A percentile compares a stretch with the other conserved stretches of the same genome.
Evolutionary conservation across 2,888 invertebrate genomes (phyloP).

Genomic region (Leucoptera coffeella): DNA sequence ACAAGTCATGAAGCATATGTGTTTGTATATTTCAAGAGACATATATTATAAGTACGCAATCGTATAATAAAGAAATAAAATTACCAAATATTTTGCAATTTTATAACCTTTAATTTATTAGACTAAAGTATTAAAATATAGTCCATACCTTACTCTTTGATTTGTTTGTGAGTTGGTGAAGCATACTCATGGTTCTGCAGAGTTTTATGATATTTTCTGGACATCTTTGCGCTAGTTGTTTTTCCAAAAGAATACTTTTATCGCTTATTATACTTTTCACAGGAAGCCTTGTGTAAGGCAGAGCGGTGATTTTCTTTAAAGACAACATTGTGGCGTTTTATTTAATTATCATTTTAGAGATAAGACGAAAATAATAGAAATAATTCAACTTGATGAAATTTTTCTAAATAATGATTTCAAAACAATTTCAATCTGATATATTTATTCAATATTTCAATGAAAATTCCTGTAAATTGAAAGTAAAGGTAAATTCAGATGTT

Average conservation of each 20-base stretch:
- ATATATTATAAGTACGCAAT: no score
- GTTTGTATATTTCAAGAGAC: no score
- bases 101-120: no score
- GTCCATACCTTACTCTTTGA: no score
- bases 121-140: no score
- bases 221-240: constrained; percentile 17
- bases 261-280: constrained; percentile 14
- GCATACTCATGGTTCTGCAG: constrained; percentile 24
- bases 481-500: no score
- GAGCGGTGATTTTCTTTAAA: constrained; percentile 27
- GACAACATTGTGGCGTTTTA: constrained; percentile 18
- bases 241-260: constrained; percentile 12
- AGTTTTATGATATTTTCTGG: constrained; percentile 16
- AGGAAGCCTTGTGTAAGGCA: no score
- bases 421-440: no score
- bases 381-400: background rate
- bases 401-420: background rate
- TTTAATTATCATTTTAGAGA: background rate
- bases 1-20: no score
- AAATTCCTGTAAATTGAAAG: background rate
- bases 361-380: no score
- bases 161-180: constrained; percentile 23
- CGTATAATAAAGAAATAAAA: constrained; percentile 10
- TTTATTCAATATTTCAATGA: background rate
- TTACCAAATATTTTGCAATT: constrained; percentile 28